phyloP scores from a whole-genome alignment of 2,888 invertebrate species.

The Mesoligia furuncula region DNA sequence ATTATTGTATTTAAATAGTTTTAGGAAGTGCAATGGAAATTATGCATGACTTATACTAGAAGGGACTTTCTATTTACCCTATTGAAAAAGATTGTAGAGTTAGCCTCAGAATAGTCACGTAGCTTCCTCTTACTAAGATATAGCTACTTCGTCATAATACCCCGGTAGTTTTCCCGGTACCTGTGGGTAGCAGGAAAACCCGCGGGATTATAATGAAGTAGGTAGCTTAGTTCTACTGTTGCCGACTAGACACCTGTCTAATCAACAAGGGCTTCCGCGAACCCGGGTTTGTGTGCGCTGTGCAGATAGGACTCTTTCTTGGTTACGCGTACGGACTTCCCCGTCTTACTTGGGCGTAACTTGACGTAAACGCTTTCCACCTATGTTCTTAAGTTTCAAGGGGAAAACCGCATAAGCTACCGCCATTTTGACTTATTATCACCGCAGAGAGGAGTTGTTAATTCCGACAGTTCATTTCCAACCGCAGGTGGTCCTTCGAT shows the following conservation, averaged over 20 bases:
- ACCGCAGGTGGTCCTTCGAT: slow-evolving; percentile 19
- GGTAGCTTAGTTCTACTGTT: not conserved
- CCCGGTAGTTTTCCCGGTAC: slow-evolving; percentile 19
- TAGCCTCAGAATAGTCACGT: slow-evolving; percentile 2
- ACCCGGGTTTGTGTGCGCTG: not conserved
- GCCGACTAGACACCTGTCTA: no score
- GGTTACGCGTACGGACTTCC: slow-evolving; percentile 26
- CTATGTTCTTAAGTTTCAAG: slow-evolving; percentile 1
- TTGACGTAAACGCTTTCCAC: slow-evolving; percentile 23
- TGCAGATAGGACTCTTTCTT: not conserved
- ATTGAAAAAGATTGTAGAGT: no score
- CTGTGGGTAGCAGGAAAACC: not conserved
- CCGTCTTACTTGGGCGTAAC: slow-evolving; percentile 3
- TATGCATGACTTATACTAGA: no score
- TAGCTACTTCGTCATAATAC: not conserved
- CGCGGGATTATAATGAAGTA: not conserved
- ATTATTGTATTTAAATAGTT: not conserved
- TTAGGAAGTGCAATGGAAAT: not conserved
- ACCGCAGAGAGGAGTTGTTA: slow-evolving; percentile 1
- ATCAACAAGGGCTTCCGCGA: not conserved
- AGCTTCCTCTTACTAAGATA: not conserved
- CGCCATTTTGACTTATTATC: not conserved
- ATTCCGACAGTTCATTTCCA: slow-evolving; percentile 11
- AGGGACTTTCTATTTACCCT: not conserved
- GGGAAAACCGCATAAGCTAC: slow-evolving; percentile 49